Conservation (phyloP, 2,797 vertebrate genomes). For the Mus caroli region DNA sequence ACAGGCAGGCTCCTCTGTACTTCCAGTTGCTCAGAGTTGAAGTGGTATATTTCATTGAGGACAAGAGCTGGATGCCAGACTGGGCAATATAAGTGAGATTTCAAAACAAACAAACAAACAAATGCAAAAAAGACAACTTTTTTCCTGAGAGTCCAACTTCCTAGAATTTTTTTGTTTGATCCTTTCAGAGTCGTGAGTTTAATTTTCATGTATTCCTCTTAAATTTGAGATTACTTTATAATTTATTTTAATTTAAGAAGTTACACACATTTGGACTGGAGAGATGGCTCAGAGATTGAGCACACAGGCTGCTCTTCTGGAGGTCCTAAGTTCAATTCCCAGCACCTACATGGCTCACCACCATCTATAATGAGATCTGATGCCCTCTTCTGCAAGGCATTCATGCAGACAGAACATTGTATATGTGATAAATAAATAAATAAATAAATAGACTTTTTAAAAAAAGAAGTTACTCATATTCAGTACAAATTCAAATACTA, state of each 20-base stretch:
- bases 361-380: background rate
- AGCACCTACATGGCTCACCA: background rate
- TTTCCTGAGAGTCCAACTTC: conserved; percentile 14
- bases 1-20: background rate
- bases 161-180: conserved; percentile 14
- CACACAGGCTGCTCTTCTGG: background rate
- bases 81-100: background rate
- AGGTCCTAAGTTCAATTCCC: background rate
- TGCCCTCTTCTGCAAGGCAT: background rate
- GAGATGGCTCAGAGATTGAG: background rate
- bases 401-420: background rate
- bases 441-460: no score
- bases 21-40: background rate
- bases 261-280: background rate
- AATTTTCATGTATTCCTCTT: conserved; percentile 45
- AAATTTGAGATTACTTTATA: conserved; percentile 52
- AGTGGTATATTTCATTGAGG: background rate
- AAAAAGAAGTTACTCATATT: background rate
- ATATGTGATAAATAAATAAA: background rate
- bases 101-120: background rate
- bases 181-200: background rate
- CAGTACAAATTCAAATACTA: conserved; percentile 54
- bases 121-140: background rate
- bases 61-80: background rate
- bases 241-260: conserved; percentile 46